phyloP scores from a whole-genome alignment of 2,888 invertebrate genomes.

The Aphidius colemani region DNA sequence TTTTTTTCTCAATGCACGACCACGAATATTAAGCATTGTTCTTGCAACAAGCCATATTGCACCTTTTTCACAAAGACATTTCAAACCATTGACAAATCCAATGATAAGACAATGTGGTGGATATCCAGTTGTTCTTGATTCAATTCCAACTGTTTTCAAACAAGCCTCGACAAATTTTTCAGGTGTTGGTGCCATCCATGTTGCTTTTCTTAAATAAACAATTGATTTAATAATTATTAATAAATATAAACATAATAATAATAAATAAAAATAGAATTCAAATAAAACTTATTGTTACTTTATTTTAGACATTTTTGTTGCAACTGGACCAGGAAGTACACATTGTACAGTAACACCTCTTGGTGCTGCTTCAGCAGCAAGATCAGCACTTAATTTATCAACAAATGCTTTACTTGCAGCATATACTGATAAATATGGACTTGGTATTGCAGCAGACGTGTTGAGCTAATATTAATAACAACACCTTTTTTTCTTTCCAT shows the following conservation, averaged over 20 bases:
- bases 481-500: conserved; percentile 79
- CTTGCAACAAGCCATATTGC: conserved; percentile 69
- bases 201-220: conserved; percentile 58
- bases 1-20: conserved; percentile 65
- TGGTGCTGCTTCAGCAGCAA: conserved; percentile 75
- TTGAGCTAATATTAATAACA: conserved; percentile 88
- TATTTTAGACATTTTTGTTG: conserved; percentile 89
- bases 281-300: conserved; percentile 43
- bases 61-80: conserved; percentile 63
- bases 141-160: conserved; percentile 72
- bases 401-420: conserved; percentile 89
- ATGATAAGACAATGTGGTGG: conserved; percentile 71
- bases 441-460: conserved; percentile 78
- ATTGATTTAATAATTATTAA: not conserved
- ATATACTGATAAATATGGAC: conserved; percentile 83
- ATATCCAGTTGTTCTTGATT: conserved; percentile 75
- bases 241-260: too few species aligned
- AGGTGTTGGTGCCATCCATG: conserved; percentile 77
- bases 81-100: conserved; percentile 61
- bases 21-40: conserved; percentile 70
- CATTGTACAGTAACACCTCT: conserved; percentile 80
- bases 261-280: not conserved
- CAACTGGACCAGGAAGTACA: conserved; percentile 85
- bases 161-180: conserved; percentile 74
- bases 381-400: conserved; percentile 77